Percentiles rank a stretch among this genome's conserved stretches.
Evolutionary conservation across 2,113 vertebrate species (phyloP).

Genomic region (Paedocypris sp.): DNA sequence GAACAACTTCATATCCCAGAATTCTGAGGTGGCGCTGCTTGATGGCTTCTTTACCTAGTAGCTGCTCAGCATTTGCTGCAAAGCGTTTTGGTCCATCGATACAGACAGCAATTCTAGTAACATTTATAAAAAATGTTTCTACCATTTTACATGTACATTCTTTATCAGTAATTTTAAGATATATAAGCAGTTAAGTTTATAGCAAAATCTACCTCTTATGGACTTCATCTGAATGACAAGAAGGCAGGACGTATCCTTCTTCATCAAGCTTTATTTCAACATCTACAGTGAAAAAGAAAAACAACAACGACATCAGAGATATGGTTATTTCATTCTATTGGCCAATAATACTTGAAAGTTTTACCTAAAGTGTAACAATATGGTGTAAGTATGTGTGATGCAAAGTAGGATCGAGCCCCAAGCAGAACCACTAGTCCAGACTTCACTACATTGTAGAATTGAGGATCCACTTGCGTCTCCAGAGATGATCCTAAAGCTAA

Average conservation of each 20-base stretch:
- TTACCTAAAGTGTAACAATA: constrained; percentile 66
- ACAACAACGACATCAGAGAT: background rate
- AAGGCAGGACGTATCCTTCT: constrained; percentile 75
- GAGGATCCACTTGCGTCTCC: constrained; percentile 63
- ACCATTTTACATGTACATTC: too few species aligned
- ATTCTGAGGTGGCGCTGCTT: constrained; percentile 82
- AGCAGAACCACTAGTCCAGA: constrained; percentile 68
- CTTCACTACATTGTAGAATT: constrained; percentile 68
- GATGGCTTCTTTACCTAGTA: constrained; percentile 77
- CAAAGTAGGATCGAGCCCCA: constrained; percentile 71
- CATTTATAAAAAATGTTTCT: background rate
- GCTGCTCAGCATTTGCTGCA: constrained; percentile 57
- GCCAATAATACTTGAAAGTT: background rate
- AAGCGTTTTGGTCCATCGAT: constrained; percentile 78
- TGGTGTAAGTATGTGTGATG: constrained; percentile 69
- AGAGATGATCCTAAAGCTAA: constrained; percentile 48
- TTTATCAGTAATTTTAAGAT: too few species aligned
- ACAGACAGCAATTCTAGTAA: constrained; percentile 74
- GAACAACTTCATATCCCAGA: constrained; percentile 81
- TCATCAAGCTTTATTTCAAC: constrained; percentile 86
- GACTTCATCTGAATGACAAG: constrained; percentile 57
- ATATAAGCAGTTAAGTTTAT: too few species aligned
- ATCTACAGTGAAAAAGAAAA: constrained; percentile 54
- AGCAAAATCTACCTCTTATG: constrained; percentile 74
- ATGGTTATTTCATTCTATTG: background rate